Conservation (phyloP, 2,113 vertebrate species). For the Stegastes partitus region DNA sequence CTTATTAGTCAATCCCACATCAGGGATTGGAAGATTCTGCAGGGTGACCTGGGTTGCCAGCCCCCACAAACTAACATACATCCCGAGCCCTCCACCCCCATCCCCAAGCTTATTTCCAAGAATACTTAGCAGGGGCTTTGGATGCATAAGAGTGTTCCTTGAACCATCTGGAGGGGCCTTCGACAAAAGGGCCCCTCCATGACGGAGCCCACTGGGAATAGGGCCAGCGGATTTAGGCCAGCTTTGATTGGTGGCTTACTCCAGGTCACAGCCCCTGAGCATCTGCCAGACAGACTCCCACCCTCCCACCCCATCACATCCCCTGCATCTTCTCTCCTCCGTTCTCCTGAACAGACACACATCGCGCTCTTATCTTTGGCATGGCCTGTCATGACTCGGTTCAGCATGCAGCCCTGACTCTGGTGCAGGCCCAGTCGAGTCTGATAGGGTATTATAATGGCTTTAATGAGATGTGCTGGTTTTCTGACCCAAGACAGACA, state of each 20-base stretch:
- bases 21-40: constrained; percentile 44
- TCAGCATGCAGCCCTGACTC: constrained; percentile 8
- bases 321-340: constrained; percentile 19
- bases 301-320: constrained; percentile 30
- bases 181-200: constrained; percentile 74
- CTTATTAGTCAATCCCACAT: constrained; percentile 66
- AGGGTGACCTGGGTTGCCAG: constrained; percentile 56
- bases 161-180: constrained; percentile 79
- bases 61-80: constrained; percentile 61
- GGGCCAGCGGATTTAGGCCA: constrained; percentile 78
- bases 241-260: constrained; percentile 84
- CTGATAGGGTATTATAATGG: constrained; percentile 13
- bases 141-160: constrained; percentile 68
- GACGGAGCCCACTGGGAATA: constrained; percentile 71
- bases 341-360: constrained; percentile 33
- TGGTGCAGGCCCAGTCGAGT: constrained; percentile 21
- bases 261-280: constrained; percentile 80
- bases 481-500: background rate
- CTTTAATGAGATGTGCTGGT: constrained; percentile 27
- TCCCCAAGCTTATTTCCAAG: constrained; percentile 50
- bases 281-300: constrained; percentile 73
- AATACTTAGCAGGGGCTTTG: constrained; percentile 76
- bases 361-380: constrained; percentile 41
- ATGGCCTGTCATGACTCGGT: background rate
- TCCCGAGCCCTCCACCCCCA: constrained; percentile 12